Evolutionary conservation across 2,888 invertebrate genomes (phyloP).

Genomic region (Eledona agricola): DNA sequence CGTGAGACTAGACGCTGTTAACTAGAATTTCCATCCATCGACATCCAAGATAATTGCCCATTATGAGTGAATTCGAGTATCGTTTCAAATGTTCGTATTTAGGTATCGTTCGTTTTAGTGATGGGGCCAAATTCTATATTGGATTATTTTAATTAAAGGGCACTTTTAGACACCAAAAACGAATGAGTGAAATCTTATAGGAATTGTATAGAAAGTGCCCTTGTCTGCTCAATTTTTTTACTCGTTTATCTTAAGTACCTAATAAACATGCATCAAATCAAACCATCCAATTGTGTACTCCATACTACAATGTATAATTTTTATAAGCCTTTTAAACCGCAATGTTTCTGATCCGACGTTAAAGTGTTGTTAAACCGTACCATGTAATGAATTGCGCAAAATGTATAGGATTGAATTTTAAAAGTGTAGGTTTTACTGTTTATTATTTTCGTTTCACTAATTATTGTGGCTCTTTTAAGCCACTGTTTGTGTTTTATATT

Average conservation of each 20-base stretch:
- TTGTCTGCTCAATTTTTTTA: slow-evolving; percentile 7
- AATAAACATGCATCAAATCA: slow-evolving; percentile 27
- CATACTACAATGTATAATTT: slow-evolving; percentile 18
- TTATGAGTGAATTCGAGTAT: no score
- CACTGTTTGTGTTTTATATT: no score
- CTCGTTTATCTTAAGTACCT: not conserved
- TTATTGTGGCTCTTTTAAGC: no score
- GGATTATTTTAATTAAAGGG: slow-evolving; percentile 13
- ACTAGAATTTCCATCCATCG: slow-evolving; percentile 17
- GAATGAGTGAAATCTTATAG: no score
- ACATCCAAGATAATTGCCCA: not conserved
- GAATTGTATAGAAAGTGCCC: slow-evolving; percentile 6
- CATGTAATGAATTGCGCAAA: no score
- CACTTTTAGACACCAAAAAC: no score
- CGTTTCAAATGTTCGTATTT: no score
- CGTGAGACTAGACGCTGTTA: slow-evolving; percentile 5
- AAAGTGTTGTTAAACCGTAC: no score
- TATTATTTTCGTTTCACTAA: no score
- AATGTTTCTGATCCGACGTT: no score
- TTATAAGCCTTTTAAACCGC: slow-evolving; percentile 31
- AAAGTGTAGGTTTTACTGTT: no score
- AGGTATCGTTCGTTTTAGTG: slow-evolving; percentile 15
- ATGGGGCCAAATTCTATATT: slow-evolving; percentile 23
- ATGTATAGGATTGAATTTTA: no score
- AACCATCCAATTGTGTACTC: slow-evolving; percentile 29